Evolutionary conservation across 2,113 vertebrate genomes (phyloP).

Genomic region (Vidua macroura): DNA sequence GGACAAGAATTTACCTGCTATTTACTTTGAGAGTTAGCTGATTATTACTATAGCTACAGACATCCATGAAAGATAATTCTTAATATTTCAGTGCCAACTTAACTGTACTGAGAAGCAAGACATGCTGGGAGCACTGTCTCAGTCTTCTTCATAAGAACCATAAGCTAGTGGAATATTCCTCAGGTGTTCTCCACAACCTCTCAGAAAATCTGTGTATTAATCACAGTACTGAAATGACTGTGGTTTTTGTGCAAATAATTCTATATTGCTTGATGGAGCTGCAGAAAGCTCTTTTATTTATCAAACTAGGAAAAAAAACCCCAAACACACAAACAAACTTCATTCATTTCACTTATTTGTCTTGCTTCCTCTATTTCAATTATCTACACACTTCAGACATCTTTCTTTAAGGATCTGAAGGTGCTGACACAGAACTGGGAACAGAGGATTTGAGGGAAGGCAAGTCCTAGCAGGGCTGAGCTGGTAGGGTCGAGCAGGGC

Average conservation of each 20-base stretch:
- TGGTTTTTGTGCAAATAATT: neutral
- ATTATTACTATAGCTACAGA: neutral
- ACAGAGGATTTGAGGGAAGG: neutral
- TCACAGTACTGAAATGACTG: neutral
- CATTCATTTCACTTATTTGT: neutral
- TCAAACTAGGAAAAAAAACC: neutral
- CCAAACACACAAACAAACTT: neutral
- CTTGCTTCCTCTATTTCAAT: neutral
- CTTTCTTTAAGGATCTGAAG: neutral
- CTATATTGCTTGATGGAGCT: neutral
- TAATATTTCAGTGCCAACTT: neutral
- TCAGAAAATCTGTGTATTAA: neutral
- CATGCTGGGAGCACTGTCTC: fast-evolving
- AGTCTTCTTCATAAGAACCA: neutral
- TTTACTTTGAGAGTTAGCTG: neutral
- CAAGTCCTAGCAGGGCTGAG: neutral
- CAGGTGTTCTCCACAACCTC: neutral
- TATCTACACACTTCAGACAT: neutral
- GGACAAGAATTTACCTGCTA: neutral
- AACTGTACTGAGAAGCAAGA: neutral
- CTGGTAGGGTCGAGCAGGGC: neutral
- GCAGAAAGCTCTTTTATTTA: neutral
- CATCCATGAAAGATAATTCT: neutral
- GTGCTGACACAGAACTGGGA: neutral
- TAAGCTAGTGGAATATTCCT: neutral